Conservation (phyloP, 2,888 invertebrate genomes). For the Andrena flavipes region DNA sequence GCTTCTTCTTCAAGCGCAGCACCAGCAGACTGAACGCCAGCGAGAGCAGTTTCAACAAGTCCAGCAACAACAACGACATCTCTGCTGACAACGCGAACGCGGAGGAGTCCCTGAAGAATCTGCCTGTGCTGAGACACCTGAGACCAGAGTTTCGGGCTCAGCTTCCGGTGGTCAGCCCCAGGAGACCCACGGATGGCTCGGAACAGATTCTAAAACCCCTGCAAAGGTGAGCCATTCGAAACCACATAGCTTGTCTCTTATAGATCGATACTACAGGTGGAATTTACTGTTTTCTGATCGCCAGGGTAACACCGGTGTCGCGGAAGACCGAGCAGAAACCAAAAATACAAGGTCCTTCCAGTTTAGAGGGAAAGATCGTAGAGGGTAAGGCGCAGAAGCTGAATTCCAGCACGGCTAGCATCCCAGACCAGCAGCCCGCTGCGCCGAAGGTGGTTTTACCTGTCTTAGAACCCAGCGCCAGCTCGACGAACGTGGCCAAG, state of each 20-base stretch:
- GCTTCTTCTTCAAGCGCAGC: conserved; percentile 88
- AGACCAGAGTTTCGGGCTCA: conserved; percentile 95
- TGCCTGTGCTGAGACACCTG: conserved; percentile 93
- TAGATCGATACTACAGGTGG: too few species aligned
- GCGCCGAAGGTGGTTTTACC: conserved; percentile 85
- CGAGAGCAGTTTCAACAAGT: conserved; percentile 76
- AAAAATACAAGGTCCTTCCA: conserved; percentile 41
- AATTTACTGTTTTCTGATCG: background rate
- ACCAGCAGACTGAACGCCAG: conserved; percentile 80
- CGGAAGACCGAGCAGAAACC: conserved; percentile 66
- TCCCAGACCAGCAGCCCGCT: conserved; percentile 84
- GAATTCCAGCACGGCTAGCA: conserved; percentile 78
- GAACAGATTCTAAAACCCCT: conserved; percentile 82
- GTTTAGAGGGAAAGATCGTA: conserved; percentile 40
- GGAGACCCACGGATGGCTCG: conserved; percentile 82
- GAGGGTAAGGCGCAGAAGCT: conserved; percentile 73
- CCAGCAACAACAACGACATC: conserved; percentile 82
- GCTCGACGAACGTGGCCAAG: conserved; percentile 76
- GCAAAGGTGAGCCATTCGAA: conserved; percentile 73
- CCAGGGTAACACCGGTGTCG: conserved; percentile 61
- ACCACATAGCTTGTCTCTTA: too few species aligned
- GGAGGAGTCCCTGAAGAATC: conserved; percentile 83
- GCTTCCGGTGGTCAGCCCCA: conserved; percentile 87
- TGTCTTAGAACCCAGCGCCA: conserved; percentile 79
- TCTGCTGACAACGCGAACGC: conserved; percentile 76